Base-by-base conservation (phyloP, 2,113 vertebrate genomes). In the Henicopernis longicauda region DNA sequence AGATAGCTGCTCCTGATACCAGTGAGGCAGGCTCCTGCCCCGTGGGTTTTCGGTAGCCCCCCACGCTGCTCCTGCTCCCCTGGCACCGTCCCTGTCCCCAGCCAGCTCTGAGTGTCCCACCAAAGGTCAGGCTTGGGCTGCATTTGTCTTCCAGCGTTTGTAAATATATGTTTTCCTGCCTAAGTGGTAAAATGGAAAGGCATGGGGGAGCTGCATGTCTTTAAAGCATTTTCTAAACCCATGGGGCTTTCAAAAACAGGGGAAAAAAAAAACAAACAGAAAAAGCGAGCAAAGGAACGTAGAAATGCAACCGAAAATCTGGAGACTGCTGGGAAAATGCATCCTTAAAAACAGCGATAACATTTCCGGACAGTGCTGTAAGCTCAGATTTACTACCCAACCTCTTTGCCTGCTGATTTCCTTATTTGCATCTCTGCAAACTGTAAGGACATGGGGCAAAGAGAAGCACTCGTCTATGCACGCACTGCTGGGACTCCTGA, bases 401-500 rank as follows among this genome's bases (percentile, higher is more conserved):
- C 72, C 71, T 54, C 91, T 95, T n/a, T 87, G 77, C 86, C 45
- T 83, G 61, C 78, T 85, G 19, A 25, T 57, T 88, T 66, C 90
- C 82, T 78, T 58, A 13, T 69, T 93, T 67, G 73, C 12, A 58
- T 36, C 73, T 83, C 62, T 82, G 73, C 27, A 83, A 80, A 91
- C 69, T 1, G 3, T 72, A 10, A 10, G 49, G 93, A 21, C 42
- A 8, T 0, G 23, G 86, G 76, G 76, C 85, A 89, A 40, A 40
- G 74, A 52, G 69, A 78, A n/a, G 62, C 21, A 49, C 82, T 81
- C n/a, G 27, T 40, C 83, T 47, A 32, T 31, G 73, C 69, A 32
- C 32, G 66, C 69, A 59, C 80, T 70, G 85, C 93, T 59, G 90
- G 95, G 82, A 70, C 93, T 84, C 97, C 95, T 85, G 96, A 17